Percentiles rank a stretch among this genome's conserved stretches.
These are phyloP conservation scores for Sarcoramphus papa DNA, from an alignment of 2,797 vertebrate genomes.

Conservation along the genomic window DNA sequence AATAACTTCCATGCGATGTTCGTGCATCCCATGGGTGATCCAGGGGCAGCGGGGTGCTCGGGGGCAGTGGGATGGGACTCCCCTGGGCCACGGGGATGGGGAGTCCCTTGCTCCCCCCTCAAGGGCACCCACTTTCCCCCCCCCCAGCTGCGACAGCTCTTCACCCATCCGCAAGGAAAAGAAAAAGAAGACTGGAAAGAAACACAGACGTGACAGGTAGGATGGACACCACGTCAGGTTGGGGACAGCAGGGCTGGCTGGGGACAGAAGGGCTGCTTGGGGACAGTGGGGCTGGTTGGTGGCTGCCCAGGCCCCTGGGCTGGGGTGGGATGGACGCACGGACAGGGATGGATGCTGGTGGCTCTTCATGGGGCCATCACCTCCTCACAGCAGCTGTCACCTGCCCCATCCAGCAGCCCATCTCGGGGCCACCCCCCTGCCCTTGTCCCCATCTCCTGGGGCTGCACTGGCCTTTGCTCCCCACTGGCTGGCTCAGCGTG, in stretches of 20 bases:
- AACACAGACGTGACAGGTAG: slow-evolving; percentile 95
- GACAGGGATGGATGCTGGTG: background rate
- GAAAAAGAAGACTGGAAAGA: slow-evolving; percentile 92
- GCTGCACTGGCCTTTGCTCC: background rate
- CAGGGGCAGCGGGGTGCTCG: background rate
- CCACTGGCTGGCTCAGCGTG: accelerated
- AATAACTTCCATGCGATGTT: background rate
- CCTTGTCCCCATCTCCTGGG: background rate
- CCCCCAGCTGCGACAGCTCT: slow-evolving; percentile 84
- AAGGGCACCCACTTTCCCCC: background rate
- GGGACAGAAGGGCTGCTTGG: background rate
- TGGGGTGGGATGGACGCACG: background rate
- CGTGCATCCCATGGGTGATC: background rate
- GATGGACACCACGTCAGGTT: accelerated
- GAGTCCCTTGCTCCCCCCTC: background rate
- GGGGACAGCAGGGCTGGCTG: background rate
- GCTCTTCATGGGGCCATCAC: background rate
- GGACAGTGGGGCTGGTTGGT: background rate
- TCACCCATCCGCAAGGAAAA: slow-evolving; percentile 92
- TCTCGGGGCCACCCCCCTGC: background rate
- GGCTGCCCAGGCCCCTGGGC: background rate
- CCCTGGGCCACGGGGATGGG: background rate
- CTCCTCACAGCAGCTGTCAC: background rate
- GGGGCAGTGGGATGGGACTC: background rate
- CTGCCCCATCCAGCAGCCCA: background rate